Evolutionary conservation across 2,113 vertebrate genomes (phyloP), one percentile per base, ranked within the genome.

Genomic region (Cisticola juncidis): DNA sequence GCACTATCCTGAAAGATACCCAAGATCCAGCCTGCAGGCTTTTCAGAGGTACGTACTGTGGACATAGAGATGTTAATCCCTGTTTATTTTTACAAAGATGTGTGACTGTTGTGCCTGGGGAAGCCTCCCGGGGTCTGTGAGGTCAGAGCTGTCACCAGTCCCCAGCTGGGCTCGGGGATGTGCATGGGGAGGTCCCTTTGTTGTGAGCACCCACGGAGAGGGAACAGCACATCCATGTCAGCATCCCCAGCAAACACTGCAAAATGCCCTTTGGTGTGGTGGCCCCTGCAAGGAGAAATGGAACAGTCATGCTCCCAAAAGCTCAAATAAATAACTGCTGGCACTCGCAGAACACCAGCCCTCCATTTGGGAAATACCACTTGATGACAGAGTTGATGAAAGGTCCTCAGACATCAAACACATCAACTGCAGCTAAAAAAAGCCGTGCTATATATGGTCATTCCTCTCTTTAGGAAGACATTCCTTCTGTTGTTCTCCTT

Each of bases 401-500:
- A 90, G 71, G 92, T 94, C 94, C 64, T 94, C 71, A 95, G 94
- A 77, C 64, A 92, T 94, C 96, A 93, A 93, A 90, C 81, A 82
- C 84, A 47, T 86, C 45, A 70, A 76, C 50, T 88, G 3, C 35
- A n/a, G 81, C 82, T 96, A 86, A 80, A 83, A 73, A 72, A 70
- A 66, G 56, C 14, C 68, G 10, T 74, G 80, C 95, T 96, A 95
- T 90, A 92, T 95, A 95, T 71, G 96, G 85, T 86, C 82, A 96
- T 86, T 90, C 48, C 48, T 94, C 28, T 78, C 72, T 94, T 94
- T 48, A 45, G 79, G 69, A 94, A 95, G 64, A 60, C 65, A 29
- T 92, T 90, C 90, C 95, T 95, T 96, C 92, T 97, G 93, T 94
- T 96, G 88, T 95, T 95, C 90, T 93, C 72, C 44, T 78, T 88